Base-by-base conservation (phyloP, 2,888 invertebrate genomes). In the Zaprionus obscuricornis region DNA sequence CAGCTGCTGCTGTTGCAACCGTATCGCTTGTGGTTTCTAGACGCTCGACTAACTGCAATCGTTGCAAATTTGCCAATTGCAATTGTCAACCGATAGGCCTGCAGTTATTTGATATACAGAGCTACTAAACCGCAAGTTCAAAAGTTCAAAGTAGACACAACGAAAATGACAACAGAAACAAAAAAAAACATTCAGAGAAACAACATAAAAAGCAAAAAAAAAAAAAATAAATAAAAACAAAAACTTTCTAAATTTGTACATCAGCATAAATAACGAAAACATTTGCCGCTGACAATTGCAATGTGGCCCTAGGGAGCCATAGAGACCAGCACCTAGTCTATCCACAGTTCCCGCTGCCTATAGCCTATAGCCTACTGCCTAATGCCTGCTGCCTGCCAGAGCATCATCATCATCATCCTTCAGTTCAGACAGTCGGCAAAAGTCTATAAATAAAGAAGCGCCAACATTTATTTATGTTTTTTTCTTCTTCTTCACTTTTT, bases 181-280 rank as follows among this genome's bases (percentile, higher is more conserved):
- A 17, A 27, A 20, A 11, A 10, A 29, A 42, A 33, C n/a, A n/a
- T n/a, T n/a, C n/a, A n/a, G n/a, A n/a, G n/a, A 13, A 13, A 16
- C 11, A 8, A 18, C 10, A 27, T 11, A 16, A 17, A 2, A 34
- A 24, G n/a, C 11, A 4, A 13, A 26, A 10, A 16, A 6, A 11
- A 14, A 11, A 34, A 22, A n/a, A 24, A 24, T 6, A 43, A 34
- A 2, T n/a, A 36, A 42, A 43, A 43, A 51, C 40, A 56, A 33
- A 52, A 65, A 79, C 81, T 81, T 81, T 78, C 81, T 77, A 81
- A 81, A 76, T 63, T 76, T 76, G 73, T 74, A 65, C 74, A 60
- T 64, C 63, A 63, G 64, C 73, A 68, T 74, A 71, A 74, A 74
- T 73, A 73, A 67, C 57, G 34, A 60, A 67, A 56, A 69, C 70